Evolutionary conservation across 2,888 invertebrate species (phyloP).

Genomic region (Melikaiella ostensackeni): DNA sequence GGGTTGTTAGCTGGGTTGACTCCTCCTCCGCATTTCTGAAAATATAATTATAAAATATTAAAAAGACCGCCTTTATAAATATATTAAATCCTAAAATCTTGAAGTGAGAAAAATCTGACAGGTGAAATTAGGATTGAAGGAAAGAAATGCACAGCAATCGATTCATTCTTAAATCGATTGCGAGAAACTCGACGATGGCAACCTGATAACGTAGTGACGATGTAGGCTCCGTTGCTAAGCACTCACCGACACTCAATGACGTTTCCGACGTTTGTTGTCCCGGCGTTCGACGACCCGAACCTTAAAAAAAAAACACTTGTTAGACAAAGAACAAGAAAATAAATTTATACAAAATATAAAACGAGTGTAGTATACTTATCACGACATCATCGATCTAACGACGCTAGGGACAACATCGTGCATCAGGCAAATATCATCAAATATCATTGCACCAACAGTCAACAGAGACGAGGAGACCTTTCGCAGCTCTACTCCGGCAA

Average conservation of each 20-base stretch:
- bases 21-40: too few species aligned
- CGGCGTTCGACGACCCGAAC: neutral
- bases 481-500: neutral
- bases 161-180: too few species aligned
- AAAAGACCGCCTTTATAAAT: too few species aligned
- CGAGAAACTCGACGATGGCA: neutral
- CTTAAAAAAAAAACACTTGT: too few species aligned
- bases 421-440: neutral
- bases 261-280: neutral
- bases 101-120: too few species aligned
- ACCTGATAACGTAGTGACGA: neutral
- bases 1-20: too few species aligned
- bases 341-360: neutral
- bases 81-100: too few species aligned
- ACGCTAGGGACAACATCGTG: neutral
- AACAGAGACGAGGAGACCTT: neutral
- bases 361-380: neutral
- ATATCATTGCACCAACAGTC: too few species aligned
- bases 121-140: too few species aligned
- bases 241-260: neutral
- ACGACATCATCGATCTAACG: neutral
- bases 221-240: neutral
- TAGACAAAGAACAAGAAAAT: too few species aligned
- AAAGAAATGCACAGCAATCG: too few species aligned
- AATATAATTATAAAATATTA: too few species aligned